These are phyloP conservation scores for Gastrophryne carolinensis DNA, from an alignment of 2,797 vertebrate species.

Conservation along the genomic window DNA sequence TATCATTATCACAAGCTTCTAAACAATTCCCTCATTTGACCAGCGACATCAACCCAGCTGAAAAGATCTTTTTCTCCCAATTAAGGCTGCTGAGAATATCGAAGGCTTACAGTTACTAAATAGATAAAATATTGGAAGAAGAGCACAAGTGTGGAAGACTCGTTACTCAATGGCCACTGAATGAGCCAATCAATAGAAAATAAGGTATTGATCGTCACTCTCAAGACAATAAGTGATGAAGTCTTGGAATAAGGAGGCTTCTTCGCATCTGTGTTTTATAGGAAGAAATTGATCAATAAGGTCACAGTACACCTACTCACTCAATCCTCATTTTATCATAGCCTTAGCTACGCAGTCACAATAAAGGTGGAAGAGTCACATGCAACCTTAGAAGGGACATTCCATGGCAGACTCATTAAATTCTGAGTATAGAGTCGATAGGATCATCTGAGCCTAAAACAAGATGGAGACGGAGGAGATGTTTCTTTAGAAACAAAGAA, in stretches of 20 bases:
- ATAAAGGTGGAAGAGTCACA: neutral
- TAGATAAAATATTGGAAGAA: slow-evolving; percentile 42
- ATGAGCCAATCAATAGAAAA: slow-evolving; percentile 45
- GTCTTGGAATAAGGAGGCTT: slow-evolving; percentile 2
- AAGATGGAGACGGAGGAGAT: no score
- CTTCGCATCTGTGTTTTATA: slow-evolving; percentile 15
- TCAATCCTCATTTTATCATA: neutral
- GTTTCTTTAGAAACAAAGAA: no score
- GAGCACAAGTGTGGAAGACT: neutral
- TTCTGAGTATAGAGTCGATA: neutral
- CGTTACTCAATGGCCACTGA: slow-evolving; percentile 41
- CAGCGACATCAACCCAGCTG: neutral
- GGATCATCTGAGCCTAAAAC: neutral
- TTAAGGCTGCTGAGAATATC: slow-evolving; percentile 28
- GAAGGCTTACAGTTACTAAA: slow-evolving; percentile 38
- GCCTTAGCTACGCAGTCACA: neutral
- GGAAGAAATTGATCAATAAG: slow-evolving; percentile 32
- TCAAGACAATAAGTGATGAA: slow-evolving; percentile 45
- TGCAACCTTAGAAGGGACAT: neutral
- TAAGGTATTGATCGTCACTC: slow-evolving; percentile 46
- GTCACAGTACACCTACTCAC: neutral
- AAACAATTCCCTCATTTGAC: neutral
- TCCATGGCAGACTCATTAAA: neutral
- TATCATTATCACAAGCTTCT: neutral
- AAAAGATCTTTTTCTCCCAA: slow-evolving; percentile 20